phyloP scores from a whole-genome alignment of 1,140 invertebrate species.

The Diachasma alloeum region DNA sequence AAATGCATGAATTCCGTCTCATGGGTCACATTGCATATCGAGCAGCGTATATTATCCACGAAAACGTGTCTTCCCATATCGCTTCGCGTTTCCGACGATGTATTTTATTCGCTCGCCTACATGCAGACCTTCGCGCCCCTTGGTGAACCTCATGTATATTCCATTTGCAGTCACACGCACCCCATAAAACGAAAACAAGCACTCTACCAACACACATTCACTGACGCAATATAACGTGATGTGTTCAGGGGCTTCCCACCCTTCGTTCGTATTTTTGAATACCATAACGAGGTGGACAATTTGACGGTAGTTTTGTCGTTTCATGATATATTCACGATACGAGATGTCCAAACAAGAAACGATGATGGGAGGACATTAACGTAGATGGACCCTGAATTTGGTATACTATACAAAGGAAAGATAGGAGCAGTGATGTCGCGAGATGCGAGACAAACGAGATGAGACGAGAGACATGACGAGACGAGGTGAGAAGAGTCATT shows the following conservation, averaged over 20 bases:
- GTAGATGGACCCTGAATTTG: neutral
- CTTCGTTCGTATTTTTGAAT: neutral
- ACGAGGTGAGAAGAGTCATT: too few species aligned
- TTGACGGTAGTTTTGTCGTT: neutral
- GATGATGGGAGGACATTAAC: neutral
- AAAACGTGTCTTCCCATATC: neutral
- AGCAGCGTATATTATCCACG: neutral
- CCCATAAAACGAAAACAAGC: conserved; percentile 50
- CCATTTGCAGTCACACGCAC: conserved; percentile 47
- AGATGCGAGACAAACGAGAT: too few species aligned
- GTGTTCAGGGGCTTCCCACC: neutral
- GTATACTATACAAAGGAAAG: neutral
- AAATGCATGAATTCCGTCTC: neutral
- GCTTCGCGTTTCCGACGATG: neutral
- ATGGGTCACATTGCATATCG: neutral
- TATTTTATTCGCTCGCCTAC: neutral
- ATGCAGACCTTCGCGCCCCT: conserved; percentile 18
- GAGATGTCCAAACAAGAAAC: neutral
- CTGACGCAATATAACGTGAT: neutral
- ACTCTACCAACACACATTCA: conserved; percentile 8
- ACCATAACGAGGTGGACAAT: neutral
- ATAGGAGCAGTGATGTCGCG: neutral
- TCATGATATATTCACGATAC: neutral
- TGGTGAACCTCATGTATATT: conserved; percentile 53
- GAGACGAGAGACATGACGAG: too few species aligned